phyloP scores from a whole-genome alignment of 2,797 vertebrate genomes.

The Artibeus lituratus region DNA sequence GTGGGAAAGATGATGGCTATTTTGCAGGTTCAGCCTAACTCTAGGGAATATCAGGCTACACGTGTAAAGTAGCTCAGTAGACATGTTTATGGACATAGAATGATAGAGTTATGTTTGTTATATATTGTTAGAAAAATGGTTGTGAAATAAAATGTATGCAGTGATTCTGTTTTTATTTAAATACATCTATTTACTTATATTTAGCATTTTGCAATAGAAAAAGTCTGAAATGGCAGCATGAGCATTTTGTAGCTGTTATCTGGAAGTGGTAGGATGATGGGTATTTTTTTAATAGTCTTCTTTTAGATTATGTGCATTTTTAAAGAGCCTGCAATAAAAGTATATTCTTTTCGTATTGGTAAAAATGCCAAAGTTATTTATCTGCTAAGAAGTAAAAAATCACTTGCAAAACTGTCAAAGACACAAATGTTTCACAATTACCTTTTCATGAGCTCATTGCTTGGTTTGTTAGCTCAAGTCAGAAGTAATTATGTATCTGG shows the following conservation, averaged over 20 bases:
- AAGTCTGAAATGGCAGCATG: not conserved
- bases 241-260: not conserved
- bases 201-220: not conserved
- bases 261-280: not conserved
- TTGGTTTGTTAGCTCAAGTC: conserved; percentile 49
- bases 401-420: conserved; percentile 23
- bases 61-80: not conserved
- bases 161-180: conserved; percentile 23
- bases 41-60: not conserved
- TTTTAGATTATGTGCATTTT: not conserved
- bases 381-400: conserved; percentile 25
- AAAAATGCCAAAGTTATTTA: conserved; percentile 42
- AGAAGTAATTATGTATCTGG: conserved; percentile 44
- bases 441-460: conserved; percentile 2
- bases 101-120: not conserved
- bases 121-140: not conserved
- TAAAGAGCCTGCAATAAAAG: not conserved
- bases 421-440: conserved; percentile 2
- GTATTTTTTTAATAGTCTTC: not conserved
- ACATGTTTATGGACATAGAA: not conserved
- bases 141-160: not conserved
- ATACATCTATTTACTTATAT: not conserved
- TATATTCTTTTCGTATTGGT: not conserved
- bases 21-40: not conserved
- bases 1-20: not conserved